Base-by-base conservation (phyloP, 2,888 invertebrate species). In the Podotricha telesiphe region DNA sequence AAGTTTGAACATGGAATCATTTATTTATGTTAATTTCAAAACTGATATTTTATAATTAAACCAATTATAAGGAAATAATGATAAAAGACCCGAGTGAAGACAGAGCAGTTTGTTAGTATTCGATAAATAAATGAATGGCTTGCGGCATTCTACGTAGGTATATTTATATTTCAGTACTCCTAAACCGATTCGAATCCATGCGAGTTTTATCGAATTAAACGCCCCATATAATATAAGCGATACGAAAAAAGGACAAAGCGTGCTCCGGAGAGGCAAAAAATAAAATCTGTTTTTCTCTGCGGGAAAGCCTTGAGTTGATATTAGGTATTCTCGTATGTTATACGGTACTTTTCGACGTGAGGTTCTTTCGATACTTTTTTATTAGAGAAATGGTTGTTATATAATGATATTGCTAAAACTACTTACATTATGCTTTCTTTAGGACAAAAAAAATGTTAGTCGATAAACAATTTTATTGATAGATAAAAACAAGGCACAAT, bases 151-250 rank as follows among this genome's bases (percentile, higher is more conserved):
- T 34, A 51, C 34, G 13, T 81, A 75, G 76, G 4, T 28, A 28
- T 53, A 78, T 79, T 77, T 81, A 82, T 82, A 80, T 84, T 79
- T 79, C 76, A 80, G 79, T 75, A 81, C 77, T 81, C 81, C 82
- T 81, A 84, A 86, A 87, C 81, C 86, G 85, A 86, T 86, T 86
- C 80, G 79, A 84, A 79, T 82, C 83, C 83, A 83, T 81, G 79
- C 84, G 86, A 87, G 85, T 89, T 87, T 87, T 84, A 88, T 88
- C 86, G 84, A 86, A 88, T 87, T 88, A 89, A 87, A 86, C 85
- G 87, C 86, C 83, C 84, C 86, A 87, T 86, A 88, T 87, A 86
- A 87, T 87, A 86, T 84, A 88, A 87, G 83, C 82, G 85, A 82
- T 83, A 85, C 84, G 86, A 86, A 85, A 86, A 86, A 88, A 82